Conservation (phyloP, 2,113 vertebrate genomes). For the Corythornis madagascariensis region DNA sequence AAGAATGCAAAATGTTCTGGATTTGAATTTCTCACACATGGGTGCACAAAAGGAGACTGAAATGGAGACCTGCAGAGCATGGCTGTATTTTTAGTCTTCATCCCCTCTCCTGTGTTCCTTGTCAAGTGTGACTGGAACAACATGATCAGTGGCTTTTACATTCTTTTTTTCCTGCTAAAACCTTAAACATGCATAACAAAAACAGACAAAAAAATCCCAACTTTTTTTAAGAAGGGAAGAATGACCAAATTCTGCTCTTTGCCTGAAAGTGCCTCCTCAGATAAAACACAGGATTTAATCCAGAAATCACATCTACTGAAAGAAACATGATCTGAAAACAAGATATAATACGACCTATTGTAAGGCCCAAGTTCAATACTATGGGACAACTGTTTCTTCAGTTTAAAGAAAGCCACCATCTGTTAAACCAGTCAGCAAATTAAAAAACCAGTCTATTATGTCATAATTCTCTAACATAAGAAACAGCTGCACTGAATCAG, state of each 20-base stretch:
- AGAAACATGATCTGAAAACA: background rate
- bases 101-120: background rate
- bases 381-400: slow-evolving; percentile 7
- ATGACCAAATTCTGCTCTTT: background rate
- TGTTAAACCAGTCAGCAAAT: slow-evolving; percentile 15
- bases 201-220: background rate
- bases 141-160: background rate
- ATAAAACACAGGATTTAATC: background rate
- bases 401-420: background rate
- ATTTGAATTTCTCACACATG: background rate
- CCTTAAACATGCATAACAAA: background rate
- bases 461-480: background rate
- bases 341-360: background rate
- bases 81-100: background rate
- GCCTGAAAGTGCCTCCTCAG: background rate
- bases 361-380: background rate
- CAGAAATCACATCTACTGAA: background rate
- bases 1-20: background rate
- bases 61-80: background rate
- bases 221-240: background rate
- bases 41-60: slow-evolving; percentile 12
- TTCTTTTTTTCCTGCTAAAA: background rate
- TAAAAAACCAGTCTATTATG: background rate
- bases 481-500: slow-evolving; percentile 48
- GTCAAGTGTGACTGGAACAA: background rate